Evolutionary conservation across 2,888 invertebrate genomes (phyloP).

Genomic region (Dromius quadrimaculatus): DNA sequence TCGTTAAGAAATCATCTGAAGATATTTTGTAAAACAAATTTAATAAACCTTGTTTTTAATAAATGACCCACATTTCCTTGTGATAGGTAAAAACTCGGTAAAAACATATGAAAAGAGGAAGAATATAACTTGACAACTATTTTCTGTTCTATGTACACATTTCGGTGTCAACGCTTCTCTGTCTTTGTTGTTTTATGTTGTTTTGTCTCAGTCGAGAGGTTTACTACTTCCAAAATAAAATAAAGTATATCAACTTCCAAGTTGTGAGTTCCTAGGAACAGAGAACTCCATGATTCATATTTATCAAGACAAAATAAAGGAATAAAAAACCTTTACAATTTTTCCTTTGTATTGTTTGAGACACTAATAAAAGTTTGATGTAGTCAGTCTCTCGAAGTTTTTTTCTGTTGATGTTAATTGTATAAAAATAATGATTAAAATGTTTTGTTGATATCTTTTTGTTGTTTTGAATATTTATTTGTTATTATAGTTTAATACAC

Average conservation of each 20-base stretch:
- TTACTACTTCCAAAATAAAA: conserved; percentile 25
- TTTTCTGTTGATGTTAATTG: conserved; percentile 12
- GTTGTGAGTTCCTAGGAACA: conserved; percentile 7
- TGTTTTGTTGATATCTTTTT: conserved; percentile 20
- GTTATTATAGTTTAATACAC: conserved; percentile 12
- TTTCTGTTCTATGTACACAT: conserved; percentile 16
- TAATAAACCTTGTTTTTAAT: no score
- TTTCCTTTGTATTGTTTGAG: background rate
- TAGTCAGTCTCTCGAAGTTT: conserved; percentile 27
- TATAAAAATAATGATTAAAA: background rate
- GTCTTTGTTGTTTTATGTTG: conserved; percentile 35
- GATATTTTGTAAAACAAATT: no score
- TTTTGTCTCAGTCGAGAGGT: conserved; percentile 24
- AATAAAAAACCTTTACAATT: conserved; percentile 3
- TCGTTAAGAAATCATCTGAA: no score
- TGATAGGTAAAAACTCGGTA: no score
- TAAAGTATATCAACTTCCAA: conserved; percentile 17
- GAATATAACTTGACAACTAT: background rate
- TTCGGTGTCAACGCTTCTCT: conserved; percentile 27
- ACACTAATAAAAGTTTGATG: conserved; percentile 29
- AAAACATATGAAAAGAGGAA: conserved; percentile 13
- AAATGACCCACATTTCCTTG: no score
- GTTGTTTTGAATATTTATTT: conserved; percentile 32
- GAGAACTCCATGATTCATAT: conserved; percentile 18
- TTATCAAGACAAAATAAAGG: conserved; percentile 9